phyloP scores from a whole-genome alignment of 1,140 invertebrate genomes.

The Ectropis grisescens region DNA sequence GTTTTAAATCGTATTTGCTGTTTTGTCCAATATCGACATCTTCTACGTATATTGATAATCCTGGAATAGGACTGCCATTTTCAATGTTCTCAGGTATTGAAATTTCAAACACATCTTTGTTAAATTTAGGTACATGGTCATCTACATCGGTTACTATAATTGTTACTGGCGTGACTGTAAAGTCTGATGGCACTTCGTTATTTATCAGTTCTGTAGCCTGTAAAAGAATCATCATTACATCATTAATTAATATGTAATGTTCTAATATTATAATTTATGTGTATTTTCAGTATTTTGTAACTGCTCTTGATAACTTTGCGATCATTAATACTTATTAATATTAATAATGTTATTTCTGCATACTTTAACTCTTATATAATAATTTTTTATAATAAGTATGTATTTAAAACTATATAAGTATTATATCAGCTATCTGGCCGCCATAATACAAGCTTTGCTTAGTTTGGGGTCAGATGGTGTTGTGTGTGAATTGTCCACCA shows the following conservation, averaged over 20 bases:
- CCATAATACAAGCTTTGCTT: too few relatives aligned
- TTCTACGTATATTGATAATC: constrained; percentile 81
- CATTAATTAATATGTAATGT: not conserved
- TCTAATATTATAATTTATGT: not conserved
- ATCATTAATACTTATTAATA: too few relatives aligned
- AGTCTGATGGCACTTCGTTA: constrained; percentile 77
- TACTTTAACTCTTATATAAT: too few relatives aligned
- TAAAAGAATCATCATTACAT: constrained; percentile 14
- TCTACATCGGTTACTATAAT: constrained; percentile 88
- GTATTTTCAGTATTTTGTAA: too few relatives aligned
- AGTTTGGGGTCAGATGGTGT: too few relatives aligned
- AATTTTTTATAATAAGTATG: too few relatives aligned
- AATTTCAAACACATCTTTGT: constrained; percentile 75
- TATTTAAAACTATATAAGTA: too few relatives aligned
- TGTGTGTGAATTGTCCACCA: too few relatives aligned
- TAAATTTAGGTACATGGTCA: constrained; percentile 86
- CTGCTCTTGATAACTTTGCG: too few relatives aligned
- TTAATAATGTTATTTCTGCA: too few relatives aligned
- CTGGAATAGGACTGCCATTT: constrained; percentile 76
- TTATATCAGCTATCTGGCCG: too few relatives aligned
- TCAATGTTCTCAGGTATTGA: constrained; percentile 84
- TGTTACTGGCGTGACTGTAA: constrained; percentile 77
- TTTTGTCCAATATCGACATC: constrained; percentile 84
- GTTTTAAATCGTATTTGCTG: constrained; percentile 76
- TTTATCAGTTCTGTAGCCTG: constrained; percentile 82